Evolutionary conservation across 2,888 invertebrate genomes (phyloP).

Genomic region (Phaonia tiefii): DNA sequence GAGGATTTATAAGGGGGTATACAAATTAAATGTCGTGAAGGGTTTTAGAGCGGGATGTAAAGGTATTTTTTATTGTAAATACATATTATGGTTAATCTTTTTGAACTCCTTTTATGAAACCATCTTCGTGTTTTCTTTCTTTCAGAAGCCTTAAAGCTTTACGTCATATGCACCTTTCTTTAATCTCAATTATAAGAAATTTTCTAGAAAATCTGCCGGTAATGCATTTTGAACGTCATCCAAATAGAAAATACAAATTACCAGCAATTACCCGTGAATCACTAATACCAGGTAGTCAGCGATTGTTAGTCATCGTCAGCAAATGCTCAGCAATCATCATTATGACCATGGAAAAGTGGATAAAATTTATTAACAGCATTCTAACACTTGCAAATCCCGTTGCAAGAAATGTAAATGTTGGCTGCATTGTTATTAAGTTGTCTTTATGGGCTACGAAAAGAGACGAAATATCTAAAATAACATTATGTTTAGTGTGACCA

Average conservation of each 20-base stretch:
- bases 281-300: neutral
- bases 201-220: neutral
- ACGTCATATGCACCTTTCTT: no score
- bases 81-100: no score
- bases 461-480: slow-evolving; percentile 9
- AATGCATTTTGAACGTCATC: slow-evolving; percentile 29
- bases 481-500: slow-evolving; percentile 5
- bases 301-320: neutral
- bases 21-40: no score
- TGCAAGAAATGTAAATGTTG: neutral
- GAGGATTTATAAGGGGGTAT: no score
- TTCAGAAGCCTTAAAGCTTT: no score
- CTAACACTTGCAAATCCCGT: slow-evolving; percentile 33
- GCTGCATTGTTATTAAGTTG: slow-evolving; percentile 3
- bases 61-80: no score
- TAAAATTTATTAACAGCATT: slow-evolving; percentile 33
- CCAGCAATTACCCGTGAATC: neutral
- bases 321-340: slow-evolving; percentile 35
- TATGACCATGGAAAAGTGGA: neutral
- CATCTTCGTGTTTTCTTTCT: no score
- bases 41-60: no score
- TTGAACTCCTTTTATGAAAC: no score
- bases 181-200: neutral
- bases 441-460: neutral
- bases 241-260: slow-evolving; percentile 27